These are phyloP conservation scores for Numenius arquata DNA, from an alignment of 2,113 vertebrate genomes.

Conservation along the genomic window DNA sequence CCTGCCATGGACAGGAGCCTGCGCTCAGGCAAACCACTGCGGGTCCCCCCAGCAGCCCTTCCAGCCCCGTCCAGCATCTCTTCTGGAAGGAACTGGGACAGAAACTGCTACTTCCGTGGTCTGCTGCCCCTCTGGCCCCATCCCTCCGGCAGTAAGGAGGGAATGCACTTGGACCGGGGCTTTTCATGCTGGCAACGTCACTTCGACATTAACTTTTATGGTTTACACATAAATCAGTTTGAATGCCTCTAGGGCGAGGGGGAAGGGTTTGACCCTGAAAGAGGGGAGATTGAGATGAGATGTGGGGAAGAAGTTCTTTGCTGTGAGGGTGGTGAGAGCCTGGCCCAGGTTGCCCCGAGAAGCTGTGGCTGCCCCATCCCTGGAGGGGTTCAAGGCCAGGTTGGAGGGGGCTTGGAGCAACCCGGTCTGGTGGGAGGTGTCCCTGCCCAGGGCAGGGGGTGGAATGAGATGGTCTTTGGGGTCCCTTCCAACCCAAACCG, in stretches of 20 bases:
- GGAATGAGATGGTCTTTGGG: too few species aligned
- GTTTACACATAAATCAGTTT: not conserved
- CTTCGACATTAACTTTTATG: not conserved
- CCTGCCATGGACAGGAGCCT: rapidly evolving
- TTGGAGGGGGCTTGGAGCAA: too few species aligned
- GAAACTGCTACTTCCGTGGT: not conserved
- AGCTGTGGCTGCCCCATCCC: too few species aligned
- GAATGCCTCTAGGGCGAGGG: not conserved
- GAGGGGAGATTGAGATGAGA: too few species aligned
- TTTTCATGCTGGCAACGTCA: not conserved
- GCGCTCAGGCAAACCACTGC: rapidly evolving
- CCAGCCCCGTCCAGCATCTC: not conserved
- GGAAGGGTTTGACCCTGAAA: too few species aligned
- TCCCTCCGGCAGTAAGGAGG: not conserved
- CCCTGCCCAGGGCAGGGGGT: too few species aligned
- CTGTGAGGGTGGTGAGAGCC: too few species aligned
- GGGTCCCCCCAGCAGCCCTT: not conserved
- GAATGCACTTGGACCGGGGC: not conserved
- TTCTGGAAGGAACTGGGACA: not conserved
- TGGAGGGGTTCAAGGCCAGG: too few species aligned
- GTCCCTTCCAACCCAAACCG: too few species aligned
- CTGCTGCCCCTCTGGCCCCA: not conserved
- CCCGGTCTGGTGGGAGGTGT: too few species aligned
- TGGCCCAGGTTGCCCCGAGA: too few species aligned
- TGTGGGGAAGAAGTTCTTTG: too few species aligned